Conservation (phyloP, 1,140 invertebrate species). For the Drosophila nannoptera region DNA sequence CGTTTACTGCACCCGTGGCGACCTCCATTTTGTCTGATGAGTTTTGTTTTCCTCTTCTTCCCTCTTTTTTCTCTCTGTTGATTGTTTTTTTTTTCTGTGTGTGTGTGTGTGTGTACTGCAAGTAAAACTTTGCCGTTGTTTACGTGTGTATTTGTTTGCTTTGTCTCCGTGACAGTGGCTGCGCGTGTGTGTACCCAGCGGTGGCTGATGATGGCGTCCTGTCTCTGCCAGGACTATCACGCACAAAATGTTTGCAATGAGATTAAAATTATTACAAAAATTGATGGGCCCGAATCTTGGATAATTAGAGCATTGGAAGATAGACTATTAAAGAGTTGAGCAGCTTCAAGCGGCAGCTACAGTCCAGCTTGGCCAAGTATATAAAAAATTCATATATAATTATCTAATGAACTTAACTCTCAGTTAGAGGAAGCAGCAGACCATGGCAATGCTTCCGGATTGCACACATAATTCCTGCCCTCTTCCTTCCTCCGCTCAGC, state of each 20-base stretch:
- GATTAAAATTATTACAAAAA: background rate
- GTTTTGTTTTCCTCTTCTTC: conserved; percentile 51
- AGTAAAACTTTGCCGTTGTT: conserved; percentile 56
- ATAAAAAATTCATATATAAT: background rate
- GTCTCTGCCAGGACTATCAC: background rate
- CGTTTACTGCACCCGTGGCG: conserved; percentile 76
- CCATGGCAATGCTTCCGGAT: too few species aligned
- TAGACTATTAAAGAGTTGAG: too few species aligned
- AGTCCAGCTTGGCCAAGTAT: background rate
- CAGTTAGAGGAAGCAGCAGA: too few species aligned
- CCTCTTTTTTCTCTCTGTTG: conserved; percentile 17
- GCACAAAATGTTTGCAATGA: background rate
- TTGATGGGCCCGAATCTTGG: background rate
- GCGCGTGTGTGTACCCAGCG: conserved; percentile 19
- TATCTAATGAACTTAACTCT: too few species aligned
- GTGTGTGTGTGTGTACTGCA: conserved; percentile 20
- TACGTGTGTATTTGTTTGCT: conserved; percentile 45
- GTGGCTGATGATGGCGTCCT: background rate
- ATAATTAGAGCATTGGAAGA: too few species aligned
- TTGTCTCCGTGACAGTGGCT: conserved; percentile 17
- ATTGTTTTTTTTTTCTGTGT: conserved; percentile 25
- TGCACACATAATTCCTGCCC: background rate
- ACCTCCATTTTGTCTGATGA: conserved; percentile 75
- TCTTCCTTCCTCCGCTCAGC: too few species aligned
- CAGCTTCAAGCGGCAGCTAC: background rate